phyloP scores from a whole-genome alignment of 2,888 invertebrate genomes.

The Hypsopygia costalis region DNA sequence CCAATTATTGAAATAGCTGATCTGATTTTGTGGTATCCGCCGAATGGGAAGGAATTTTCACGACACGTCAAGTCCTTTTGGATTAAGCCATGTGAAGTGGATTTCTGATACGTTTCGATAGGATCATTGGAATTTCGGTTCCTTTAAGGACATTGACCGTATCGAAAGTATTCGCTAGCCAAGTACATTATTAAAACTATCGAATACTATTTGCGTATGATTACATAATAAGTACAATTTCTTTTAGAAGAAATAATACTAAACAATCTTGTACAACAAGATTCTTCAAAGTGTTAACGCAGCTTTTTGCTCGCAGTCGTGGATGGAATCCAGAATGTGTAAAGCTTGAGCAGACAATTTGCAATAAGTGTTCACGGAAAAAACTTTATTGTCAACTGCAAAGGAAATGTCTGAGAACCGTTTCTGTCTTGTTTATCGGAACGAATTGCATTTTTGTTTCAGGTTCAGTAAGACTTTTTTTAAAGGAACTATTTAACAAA shows the following conservation, averaged over 20 bases:
- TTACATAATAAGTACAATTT: constrained; percentile 11
- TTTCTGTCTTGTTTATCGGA: constrained; percentile 1
- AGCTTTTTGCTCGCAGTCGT: constrained; percentile 5
- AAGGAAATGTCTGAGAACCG: constrained; percentile 4
- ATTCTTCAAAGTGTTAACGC: constrained; percentile 13
- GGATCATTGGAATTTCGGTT: neutral
- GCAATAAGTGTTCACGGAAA: constrained; percentile 3
- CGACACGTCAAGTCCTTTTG: constrained; percentile 20
- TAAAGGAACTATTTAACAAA: too few relatives aligned
- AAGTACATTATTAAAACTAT: neutral
- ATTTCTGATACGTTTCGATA: neutral
- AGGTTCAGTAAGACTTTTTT: neutral
- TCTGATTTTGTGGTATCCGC: constrained; percentile 19
- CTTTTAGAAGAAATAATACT: constrained; percentile 5
- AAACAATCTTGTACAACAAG: constrained; percentile 14
- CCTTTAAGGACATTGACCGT: neutral
- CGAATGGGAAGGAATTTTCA: constrained; percentile 11
- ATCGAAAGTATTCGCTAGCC: neutral
- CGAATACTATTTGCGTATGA: neutral
- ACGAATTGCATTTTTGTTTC: constrained; percentile 1
- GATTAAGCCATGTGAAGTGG: constrained; percentile 21
- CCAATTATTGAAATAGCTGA: constrained; percentile 39
- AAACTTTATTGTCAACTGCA: constrained; percentile 9
- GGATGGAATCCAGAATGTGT: constrained; percentile 3
- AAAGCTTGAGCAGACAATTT: constrained; percentile 3